Evolutionary conservation across 1,140 invertebrate species (phyloP), one percentile per base, ranked within the genome.

Genomic region (Nasonia giraulti): DNA sequence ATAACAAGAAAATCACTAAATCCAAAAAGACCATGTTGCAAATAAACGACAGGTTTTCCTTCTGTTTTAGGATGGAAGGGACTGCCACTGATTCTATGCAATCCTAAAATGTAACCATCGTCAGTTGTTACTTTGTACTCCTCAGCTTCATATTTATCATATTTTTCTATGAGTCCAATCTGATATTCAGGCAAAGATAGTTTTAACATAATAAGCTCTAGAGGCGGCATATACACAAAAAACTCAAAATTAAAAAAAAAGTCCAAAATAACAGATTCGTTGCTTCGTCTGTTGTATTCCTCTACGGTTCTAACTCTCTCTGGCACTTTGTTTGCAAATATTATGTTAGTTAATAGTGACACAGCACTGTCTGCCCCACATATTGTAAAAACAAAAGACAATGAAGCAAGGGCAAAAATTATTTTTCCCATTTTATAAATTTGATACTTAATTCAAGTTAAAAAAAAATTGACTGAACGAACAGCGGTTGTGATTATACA

Each of bases 31-130:
- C 86, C 88, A 86, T 88, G 87, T 82, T 88, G 85, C 17, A 88
- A 20, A 11, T 87, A 86, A 50, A 88, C 66, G 0, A 75, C 27
- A 20, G 68, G 81, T 80, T 82, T 87, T 11, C 68, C 80, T 20
- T 76, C 14, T 31, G 17, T 74, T 40, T n/a, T 71, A 2, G 71
- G 62, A 78, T 86, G 85, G 0, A 27, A 69, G 31, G 87, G 79
- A 14, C 87, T 88, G 66, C 89, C 87, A 12, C 93, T 92, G 87
- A 95, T 94, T 50, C 95, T 90, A 85, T 95, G 94, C 20, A 95
- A 66, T 7, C 89, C 89, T 4, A 96, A 87, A n/a, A 95, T 90
- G 84, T 95, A 96, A 6, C 94, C 93, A 88, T 96, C 95, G 27
- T 33, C 31, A 2, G 71, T 73, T 33, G 14, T 31, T 33, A 73